Percentiles rank a stretch among this genome's conserved stretches.
Evolutionary conservation across 2,797 vertebrate species (phyloP).

Genomic region (Cuculus canorus): DNA sequence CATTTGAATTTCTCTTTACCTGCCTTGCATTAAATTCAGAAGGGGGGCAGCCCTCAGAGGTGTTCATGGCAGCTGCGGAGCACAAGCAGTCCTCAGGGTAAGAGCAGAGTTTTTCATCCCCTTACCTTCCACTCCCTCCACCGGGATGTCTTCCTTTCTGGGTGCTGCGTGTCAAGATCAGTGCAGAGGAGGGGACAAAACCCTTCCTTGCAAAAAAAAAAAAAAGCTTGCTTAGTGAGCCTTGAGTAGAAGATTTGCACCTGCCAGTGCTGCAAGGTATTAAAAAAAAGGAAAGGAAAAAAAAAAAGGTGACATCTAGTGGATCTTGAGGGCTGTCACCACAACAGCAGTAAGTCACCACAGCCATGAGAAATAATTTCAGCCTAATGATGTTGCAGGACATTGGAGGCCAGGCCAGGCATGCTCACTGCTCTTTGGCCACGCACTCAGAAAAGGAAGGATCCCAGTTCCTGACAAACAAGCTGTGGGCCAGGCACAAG

Average conservation of each 20-base stretch:
- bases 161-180: neutral
- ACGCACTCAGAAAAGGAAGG: neutral
- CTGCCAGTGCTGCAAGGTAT: neutral
- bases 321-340: neutral
- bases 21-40: neutral
- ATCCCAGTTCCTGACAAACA: slow-evolving; percentile 36
- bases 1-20: neutral
- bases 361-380: slow-evolving; percentile 4
- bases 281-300: neutral
- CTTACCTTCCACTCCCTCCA: neutral
- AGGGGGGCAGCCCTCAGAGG: rapidly evolving
- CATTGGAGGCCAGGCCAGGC: neutral
- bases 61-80: rapidly evolving
- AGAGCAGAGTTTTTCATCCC: neutral
- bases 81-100: rapidly evolving
- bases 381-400: neutral
- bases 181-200: neutral
- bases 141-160: neutral
- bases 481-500: slow-evolving; percentile 37
- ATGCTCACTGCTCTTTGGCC: neutral
- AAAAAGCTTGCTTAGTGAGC: neutral
- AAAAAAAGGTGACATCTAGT: neutral
- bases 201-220: neutral
- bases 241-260: slow-evolving; percentile 10
- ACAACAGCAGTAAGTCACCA: neutral